Conservation (phyloP, 2,888 invertebrate genomes). For the Cyrtodaria siliqua region DNA sequence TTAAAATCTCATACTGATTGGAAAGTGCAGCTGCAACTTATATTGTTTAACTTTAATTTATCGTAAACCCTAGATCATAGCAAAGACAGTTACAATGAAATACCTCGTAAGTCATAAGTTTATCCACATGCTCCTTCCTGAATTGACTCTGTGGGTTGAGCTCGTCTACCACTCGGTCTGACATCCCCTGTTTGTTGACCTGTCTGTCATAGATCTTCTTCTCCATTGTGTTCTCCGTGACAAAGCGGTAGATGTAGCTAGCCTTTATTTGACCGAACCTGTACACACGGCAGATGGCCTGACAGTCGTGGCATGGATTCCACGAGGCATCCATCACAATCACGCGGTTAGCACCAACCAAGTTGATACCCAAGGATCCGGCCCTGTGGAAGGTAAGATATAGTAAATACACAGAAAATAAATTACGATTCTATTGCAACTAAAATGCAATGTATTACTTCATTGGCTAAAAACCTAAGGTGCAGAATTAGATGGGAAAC, state of each 20-base stretch:
- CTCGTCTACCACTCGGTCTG: slow-evolving; percentile 99
- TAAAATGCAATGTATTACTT: too few species aligned
- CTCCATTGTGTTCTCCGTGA: slow-evolving; percentile 98
- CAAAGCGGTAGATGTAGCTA: slow-evolving; percentile 97
- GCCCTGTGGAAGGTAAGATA: slow-evolving; percentile 88
- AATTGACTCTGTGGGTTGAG: slow-evolving; percentile 96
- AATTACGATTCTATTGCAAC: too few species aligned
- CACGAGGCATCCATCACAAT: slow-evolving; percentile 99
- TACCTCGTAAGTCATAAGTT: slow-evolving; percentile 93
- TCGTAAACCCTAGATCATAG: too few species aligned
- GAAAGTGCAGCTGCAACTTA: too few species aligned
- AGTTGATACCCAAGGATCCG: slow-evolving; percentile 98
- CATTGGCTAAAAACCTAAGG: too few species aligned
- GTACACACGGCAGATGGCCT: slow-evolving; percentile 98
- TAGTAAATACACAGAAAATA: too few species aligned
- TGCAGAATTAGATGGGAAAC: too few species aligned
- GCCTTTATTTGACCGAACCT: slow-evolving; percentile 97
- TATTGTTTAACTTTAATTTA: too few species aligned
- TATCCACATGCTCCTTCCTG: slow-evolving; percentile 86
- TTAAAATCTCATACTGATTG: too few species aligned
- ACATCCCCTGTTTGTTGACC: slow-evolving; percentile 99
- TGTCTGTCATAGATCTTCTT: slow-evolving; percentile 99
- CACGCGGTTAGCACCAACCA: slow-evolving; percentile 98
- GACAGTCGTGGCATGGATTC: slow-evolving; percentile 98
- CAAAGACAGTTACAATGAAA: too few species aligned